Conservation (phyloP, 2,888 invertebrate species). For the Phragmatobia fuliginosa region DNA sequence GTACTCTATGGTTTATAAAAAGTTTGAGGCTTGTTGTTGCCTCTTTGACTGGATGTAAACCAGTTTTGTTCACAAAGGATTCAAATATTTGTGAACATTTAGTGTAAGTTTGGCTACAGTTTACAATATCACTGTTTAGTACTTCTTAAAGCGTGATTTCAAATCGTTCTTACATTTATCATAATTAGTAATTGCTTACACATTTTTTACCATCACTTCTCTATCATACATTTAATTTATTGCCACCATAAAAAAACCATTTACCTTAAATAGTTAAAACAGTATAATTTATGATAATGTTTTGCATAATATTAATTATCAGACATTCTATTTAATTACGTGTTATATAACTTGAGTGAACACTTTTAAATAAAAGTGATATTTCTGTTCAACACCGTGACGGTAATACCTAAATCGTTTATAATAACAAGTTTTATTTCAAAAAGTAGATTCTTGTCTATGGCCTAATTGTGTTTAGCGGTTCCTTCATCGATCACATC, state of each 20-base stretch:
- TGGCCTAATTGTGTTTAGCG: not conserved
- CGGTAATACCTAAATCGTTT: not conserved
- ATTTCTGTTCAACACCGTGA: not conserved
- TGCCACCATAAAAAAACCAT: not conserved
- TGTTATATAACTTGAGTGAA: not conserved
- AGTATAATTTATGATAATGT: not conserved
- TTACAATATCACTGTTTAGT: not conserved
- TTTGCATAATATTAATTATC: not conserved
- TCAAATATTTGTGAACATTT: not conserved
- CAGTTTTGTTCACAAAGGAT: conserved; percentile 4
- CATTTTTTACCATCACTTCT: not conserved
- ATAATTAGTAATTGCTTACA: not conserved
- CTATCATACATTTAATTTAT: not conserved
- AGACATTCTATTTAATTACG: not conserved
- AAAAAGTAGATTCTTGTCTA: not conserved
- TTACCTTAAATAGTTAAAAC: not conserved
- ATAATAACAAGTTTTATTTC: not conserved
- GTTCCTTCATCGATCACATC: not conserved
- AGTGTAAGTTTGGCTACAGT: not conserved
- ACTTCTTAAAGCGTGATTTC: not conserved
- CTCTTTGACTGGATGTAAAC: not conserved
- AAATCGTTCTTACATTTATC: not conserved
- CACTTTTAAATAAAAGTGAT: not conserved
- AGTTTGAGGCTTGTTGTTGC: not conserved
- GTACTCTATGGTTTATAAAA: conserved; percentile 4